These are phyloP conservation scores for Cebidichthys violaceus DNA, from an alignment of 2,113 vertebrate genomes.

Conservation along the genomic window DNA sequence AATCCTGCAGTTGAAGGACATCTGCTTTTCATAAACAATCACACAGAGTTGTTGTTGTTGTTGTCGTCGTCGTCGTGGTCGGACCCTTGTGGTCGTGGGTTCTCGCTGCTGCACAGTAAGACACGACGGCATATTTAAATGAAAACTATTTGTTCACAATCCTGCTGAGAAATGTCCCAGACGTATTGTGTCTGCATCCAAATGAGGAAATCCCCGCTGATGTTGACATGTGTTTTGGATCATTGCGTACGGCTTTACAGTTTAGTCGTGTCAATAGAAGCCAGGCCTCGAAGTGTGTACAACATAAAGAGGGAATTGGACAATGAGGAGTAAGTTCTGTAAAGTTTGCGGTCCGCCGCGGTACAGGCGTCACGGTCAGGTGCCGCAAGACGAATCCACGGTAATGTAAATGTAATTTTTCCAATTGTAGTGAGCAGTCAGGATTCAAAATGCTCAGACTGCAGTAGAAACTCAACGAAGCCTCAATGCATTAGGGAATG, in stretches of 20 bases:
- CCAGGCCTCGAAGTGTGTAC: not conserved
- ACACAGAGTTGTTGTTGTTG: not conserved
- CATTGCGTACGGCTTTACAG: not conserved
- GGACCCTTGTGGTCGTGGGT: not conserved
- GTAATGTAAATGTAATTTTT: no score
- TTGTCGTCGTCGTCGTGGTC: no score
- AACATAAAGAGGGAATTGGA: not conserved
- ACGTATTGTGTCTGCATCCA: constrained; percentile 28
- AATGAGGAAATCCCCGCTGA: constrained; percentile 5
- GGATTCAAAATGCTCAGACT: not conserved
- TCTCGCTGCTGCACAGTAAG: not conserved
- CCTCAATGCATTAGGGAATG: no score
- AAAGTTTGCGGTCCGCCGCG: no score
- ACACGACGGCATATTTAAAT: not conserved
- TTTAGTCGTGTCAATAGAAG: not conserved
- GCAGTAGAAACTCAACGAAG: not conserved
- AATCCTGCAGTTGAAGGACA: constrained; percentile 11
- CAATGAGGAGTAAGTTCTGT: no score
- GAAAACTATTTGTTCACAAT: constrained; percentile 7
- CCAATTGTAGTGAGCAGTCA: not conserved
- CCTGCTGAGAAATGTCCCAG: constrained; percentile 5
- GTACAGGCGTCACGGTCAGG: no score
- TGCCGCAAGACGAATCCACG: no score
- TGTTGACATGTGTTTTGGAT: constrained; percentile 12
- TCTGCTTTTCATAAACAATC: constrained; percentile 31